Base-by-base conservation (phyloP, 2,888 invertebrate genomes). In the Plemyria rubiginata region DNA sequence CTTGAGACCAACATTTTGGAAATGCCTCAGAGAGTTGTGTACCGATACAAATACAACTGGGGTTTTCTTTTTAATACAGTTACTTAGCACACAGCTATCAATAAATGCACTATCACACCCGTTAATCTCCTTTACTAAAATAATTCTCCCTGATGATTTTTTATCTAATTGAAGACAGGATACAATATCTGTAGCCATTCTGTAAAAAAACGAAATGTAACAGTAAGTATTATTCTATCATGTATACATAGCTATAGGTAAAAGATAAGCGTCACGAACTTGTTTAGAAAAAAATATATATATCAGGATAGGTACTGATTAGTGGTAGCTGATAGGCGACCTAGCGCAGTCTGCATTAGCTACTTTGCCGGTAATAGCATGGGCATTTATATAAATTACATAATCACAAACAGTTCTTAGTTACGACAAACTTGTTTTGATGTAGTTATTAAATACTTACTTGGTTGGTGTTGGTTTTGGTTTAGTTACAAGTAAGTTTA, bases 71-170 rank as follows among this genome's bases (percentile, higher is more conserved):
- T 94, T 94, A 54, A 95, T 80, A 40, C 94, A 94, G 72, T 96
- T 94, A 0, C 94, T 93, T 53, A 96, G 84, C 12, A 96, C 88
- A 73, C 95, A 94, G 78, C 95, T 95, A 43, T 95, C 91, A 56
- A 96, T 83, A 79, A 97, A 97, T 77, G 95, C 95, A 60, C 95
- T 95, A 81, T 97, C 96, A 71, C 95, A 94, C 54, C 94, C 93
- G 65, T 94, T 94, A 52, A 95, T 94, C 85, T 97, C 97, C 78
- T 95, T 95, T 36, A 96, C 94, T 54, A 95, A 90, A 64, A 96
- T 92, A 45, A 95, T 87, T 84, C 92, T 94, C 59, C 88, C 92
- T 32, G 87, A 79, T 51, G 94, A 84, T 54, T 93, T 87, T 72
- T 93, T 93, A 74, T 96, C 95, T 67, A 96, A 88, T 54, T 95